A percentile compares a stretch with the other conserved stretches of the same genome.
Conservation (phyloP, 2,888 invertebrate species). For the Strigamia maritima region DNA sequence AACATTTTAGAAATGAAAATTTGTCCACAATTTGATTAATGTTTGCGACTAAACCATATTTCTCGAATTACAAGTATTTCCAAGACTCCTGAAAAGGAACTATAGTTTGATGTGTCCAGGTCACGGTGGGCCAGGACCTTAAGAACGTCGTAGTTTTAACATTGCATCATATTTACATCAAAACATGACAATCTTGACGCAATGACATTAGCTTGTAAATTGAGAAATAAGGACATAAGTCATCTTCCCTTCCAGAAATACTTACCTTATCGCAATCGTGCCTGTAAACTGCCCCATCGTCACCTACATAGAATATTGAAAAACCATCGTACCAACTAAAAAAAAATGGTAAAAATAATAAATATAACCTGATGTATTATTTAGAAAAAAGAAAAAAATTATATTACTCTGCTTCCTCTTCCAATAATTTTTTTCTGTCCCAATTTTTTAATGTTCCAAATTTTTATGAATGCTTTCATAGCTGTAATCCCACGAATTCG, state of each 20-base stretch:
- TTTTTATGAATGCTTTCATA: conserved; percentile 69
- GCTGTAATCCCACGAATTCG: conserved; percentile 77
- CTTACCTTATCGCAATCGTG: conserved; percentile 80
- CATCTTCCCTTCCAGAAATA: not conserved
- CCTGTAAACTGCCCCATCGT: conserved; percentile 72
- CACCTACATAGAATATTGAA: conserved; percentile 78
- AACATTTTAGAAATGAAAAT: conserved; percentile 46
- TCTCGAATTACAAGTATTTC: too few relatives aligned
- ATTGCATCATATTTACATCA: too few relatives aligned
- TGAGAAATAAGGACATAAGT: too few relatives aligned
- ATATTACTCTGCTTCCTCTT: conserved; percentile 64
- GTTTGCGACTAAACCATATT: too few relatives aligned
- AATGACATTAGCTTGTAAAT: too few relatives aligned
- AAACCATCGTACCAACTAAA: conserved; percentile 87
- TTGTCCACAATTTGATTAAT: not conserved
- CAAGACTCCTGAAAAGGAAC: too few relatives aligned
- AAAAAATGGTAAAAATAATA: conserved; percentile 46
- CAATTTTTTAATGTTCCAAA: conserved; percentile 80
- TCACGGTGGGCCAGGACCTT: too few relatives aligned
- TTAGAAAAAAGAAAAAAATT: not conserved
- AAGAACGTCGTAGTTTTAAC: too few relatives aligned
- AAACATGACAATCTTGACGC: too few relatives aligned
- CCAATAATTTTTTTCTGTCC: conserved; percentile 65
- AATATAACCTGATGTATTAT: not conserved
- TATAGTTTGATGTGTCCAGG: too few relatives aligned